Evolutionary conservation across 2,797 vertebrate genomes (phyloP).

Genomic region (Anas georgica): DNA sequence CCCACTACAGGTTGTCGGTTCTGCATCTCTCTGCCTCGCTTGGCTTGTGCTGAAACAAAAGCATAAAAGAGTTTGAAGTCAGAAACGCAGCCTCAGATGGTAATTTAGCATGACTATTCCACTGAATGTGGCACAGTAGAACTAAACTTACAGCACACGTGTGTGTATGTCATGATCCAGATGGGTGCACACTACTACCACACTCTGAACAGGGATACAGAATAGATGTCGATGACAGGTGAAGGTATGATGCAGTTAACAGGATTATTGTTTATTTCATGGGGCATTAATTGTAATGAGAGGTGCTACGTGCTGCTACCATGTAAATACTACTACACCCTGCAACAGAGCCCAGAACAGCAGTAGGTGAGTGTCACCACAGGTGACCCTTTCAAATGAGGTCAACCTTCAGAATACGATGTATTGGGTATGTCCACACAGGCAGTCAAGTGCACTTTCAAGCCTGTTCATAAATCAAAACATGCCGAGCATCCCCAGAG

Average conservation of each 20-base stretch:
- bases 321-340: background rate
- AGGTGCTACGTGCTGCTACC: slow-evolving; percentile 19
- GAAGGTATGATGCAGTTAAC: slow-evolving; percentile 7
- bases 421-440: background rate
- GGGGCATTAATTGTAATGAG: slow-evolving; percentile 8
- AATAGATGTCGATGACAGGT: slow-evolving; percentile 29
- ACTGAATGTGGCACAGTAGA: background rate
- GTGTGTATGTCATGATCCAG: background rate
- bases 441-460: slow-evolving; percentile 46
- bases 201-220: background rate
- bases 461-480: slow-evolving; percentile 42
- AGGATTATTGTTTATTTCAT: slow-evolving; percentile 10
- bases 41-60: slow-evolving; percentile 79
- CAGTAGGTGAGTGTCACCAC: background rate
- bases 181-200: slow-evolving; percentile 21
- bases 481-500: slow-evolving; percentile 61
- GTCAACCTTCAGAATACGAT: background rate
- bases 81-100: background rate
- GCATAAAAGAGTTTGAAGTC: background rate
- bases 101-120: background rate
- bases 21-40: slow-evolving; percentile 78
- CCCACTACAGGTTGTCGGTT: slow-evolving; percentile 86
- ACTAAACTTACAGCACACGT: background rate
- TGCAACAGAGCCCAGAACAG: slow-evolving; percentile 24
- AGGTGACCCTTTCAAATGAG: slow-evolving; percentile 19